These are phyloP conservation scores for Sylvietta virens DNA, from an alignment of 2,113 vertebrate genomes.

Conservation along the genomic window DNA sequence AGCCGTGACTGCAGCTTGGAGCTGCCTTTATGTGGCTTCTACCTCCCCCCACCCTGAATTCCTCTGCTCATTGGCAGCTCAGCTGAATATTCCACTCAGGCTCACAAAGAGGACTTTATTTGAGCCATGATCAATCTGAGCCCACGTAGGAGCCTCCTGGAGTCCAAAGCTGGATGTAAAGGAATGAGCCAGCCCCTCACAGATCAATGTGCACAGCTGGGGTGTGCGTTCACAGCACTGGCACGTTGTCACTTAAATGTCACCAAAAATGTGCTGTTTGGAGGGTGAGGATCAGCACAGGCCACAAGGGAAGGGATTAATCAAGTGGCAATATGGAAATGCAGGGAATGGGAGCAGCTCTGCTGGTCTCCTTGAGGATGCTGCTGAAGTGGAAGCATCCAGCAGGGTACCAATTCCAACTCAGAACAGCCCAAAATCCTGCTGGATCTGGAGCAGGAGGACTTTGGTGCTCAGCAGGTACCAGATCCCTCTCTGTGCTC, in stretches of 20 bases:
- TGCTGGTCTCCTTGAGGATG: neutral
- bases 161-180: neutral
- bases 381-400: neutral
- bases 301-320: neutral
- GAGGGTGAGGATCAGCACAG: neutral
- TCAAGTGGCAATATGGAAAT: neutral
- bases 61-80: neutral
- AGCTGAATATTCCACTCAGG: neutral
- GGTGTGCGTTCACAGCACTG: neutral
- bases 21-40: neutral
- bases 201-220: rapidly evolving
- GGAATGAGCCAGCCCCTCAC: rapidly evolving
- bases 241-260: neutral
- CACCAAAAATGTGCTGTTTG: neutral
- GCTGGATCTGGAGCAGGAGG: neutral
- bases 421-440: neutral
- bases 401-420: neutral
- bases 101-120: slow-evolving; percentile 30
- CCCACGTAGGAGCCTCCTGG: neutral
- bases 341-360: neutral
- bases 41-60: neutral
- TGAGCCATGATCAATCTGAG: neutral
- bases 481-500: neutral
- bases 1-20: neutral
- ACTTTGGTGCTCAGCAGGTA: neutral